Base-by-base conservation (phyloP, 1,140 invertebrate species). In the Drosophila sechellia region DNA sequence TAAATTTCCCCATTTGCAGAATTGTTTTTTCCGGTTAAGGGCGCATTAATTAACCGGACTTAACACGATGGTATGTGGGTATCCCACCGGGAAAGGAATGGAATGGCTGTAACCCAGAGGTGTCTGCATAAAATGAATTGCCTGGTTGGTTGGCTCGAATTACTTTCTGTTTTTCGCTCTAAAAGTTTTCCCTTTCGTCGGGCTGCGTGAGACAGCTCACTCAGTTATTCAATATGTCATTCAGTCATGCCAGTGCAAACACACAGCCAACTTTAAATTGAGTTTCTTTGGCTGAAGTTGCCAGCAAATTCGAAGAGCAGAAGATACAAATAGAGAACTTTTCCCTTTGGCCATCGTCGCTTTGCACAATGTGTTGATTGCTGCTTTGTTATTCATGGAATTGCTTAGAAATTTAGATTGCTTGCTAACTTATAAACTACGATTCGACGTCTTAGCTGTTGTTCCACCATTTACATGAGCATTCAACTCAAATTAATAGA, bases 331-430 rank as follows among this genome's bases (percentile, higher is more conserved):
- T 86, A 81, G 81, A 71, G 50, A 81, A 83, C 40, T 84, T 85
- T 75, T 56, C 39, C 50, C 39, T 48, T 25, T 53, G 53, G 42
- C 39, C 53, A 43, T 50, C 22, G 48, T 50, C 54, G 59, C 57
- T 46, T 43, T 58, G 61, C 49, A 53, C 42, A 68, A 42, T 66
- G 77, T 68, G 81, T 66, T 85, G 77, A 85, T 86, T 86, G 69
- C 77, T 78, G 55, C 46, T 85, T 85, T 81, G 69, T 71, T 86
- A 85, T 85, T 85, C 81, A 86, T 86, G 77, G 81, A 86, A 86
- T 81, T 78, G 74, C 61, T 85, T 85, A 75, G 78, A 81, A 81
- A 85, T 86, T 81, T 86, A 86, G 65, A 86, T 81, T 78, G 74
- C 60, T 64, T 48, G 35, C 35, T 46, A 71, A 78, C 64, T 86